These are phyloP conservation scores for Glaucomys volans DNA, from an alignment of 2,113 vertebrate species.

Conservation along the genomic window DNA sequence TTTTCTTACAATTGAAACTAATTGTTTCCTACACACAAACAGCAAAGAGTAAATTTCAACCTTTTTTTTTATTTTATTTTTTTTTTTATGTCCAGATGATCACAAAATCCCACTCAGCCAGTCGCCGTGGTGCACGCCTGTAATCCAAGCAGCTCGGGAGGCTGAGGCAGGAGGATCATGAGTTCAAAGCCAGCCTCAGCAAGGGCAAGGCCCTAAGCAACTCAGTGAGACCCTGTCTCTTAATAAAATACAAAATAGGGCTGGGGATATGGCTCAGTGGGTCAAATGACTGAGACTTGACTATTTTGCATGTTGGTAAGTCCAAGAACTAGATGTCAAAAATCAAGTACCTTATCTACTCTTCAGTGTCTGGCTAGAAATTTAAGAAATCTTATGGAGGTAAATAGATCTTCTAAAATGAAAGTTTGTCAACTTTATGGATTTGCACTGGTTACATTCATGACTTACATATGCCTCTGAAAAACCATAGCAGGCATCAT, in stretches of 20 bases:
- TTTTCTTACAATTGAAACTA: neutral
- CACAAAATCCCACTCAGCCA: slow-evolving; percentile 58
- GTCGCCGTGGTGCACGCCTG: no score
- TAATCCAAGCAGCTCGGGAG: no score
- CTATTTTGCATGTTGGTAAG: neutral
- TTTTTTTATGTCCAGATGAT: slow-evolving; percentile 52
- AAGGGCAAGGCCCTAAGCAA: no score
- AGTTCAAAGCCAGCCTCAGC: no score
- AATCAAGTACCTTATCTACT: neutral
- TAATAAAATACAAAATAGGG: no score
- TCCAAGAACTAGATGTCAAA: neutral
- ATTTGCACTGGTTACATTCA: neutral
- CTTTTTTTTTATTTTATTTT: slow-evolving; percentile 26
- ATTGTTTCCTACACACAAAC: slow-evolving; percentile 37
- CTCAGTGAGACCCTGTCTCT: no score
- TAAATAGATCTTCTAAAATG: slow-evolving; percentile 7
- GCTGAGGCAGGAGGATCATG: no score
- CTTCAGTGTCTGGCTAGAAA: neutral
- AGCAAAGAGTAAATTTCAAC: slow-evolving; percentile 42
- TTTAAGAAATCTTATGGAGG: neutral
- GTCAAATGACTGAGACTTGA: neutral
- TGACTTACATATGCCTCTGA: neutral
- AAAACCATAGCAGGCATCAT: neutral
- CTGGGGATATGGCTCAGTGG: no score
- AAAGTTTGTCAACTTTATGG: neutral